phyloP scores from a whole-genome alignment of 1,140 invertebrate genomes.

The Ostrea edulis region DNA sequence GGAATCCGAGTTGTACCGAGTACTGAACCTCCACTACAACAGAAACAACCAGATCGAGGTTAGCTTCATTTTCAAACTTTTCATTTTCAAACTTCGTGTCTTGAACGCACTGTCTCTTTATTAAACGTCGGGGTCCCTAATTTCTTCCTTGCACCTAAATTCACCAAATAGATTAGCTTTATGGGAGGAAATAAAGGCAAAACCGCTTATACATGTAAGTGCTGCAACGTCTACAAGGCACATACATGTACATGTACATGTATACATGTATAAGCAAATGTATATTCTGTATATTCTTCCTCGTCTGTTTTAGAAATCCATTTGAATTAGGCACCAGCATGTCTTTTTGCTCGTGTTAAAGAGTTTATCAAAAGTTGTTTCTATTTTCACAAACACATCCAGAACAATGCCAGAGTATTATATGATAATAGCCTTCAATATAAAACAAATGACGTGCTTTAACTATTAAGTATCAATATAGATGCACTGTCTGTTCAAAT shows the following conservation, averaged over 20 bases:
- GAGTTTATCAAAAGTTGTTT: background rate
- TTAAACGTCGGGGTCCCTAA: background rate
- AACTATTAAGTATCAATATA: no score
- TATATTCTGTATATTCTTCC: background rate
- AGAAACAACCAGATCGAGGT: conserved; percentile 99
- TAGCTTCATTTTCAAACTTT: conserved; percentile 75
- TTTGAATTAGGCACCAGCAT: background rate
- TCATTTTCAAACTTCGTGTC: background rate
- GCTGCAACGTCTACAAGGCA: background rate
- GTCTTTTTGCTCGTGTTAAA: background rate
- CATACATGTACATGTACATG: background rate
- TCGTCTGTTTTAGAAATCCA: background rate
- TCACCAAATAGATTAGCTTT: background rate
- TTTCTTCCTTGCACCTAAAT: conserved; percentile 8
- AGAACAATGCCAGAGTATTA: no score
- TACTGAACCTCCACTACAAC: conserved; percentile 99
- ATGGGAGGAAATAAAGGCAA: background rate
- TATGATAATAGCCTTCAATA: no score
- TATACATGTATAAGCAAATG: no score
- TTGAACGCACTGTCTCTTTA: background rate
- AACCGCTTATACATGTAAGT: background rate
- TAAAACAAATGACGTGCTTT: no score
- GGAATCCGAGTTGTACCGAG: conserved; percentile 98
- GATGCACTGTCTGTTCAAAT: no score
- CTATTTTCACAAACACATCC: background rate